Base-by-base conservation (phyloP, 2,113 vertebrate genomes). In the Spea bombifrons region DNA sequence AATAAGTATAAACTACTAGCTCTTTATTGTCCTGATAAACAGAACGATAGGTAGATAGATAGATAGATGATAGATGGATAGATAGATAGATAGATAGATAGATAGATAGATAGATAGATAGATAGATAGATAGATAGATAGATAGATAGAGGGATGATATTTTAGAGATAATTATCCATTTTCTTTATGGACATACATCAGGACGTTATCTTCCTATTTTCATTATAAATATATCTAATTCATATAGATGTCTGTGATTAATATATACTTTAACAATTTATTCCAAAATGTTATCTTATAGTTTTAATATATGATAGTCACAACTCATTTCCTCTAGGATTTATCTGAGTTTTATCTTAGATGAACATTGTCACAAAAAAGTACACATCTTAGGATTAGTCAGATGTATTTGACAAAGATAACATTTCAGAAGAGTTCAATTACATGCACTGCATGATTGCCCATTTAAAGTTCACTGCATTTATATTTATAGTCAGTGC, bases 301-400 rank as follows among this genome's bases (percentile, higher is more conserved):
- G 66, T 47, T 68, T 68, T 68, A 48, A 3, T 43, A 68, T 68
- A 47, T 49, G 67, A 13, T n/a, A 70, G 7, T n/a, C 67, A 46
- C 46, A 8, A 49, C 3, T 70, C 8, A 48, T 70, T 70, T 70
- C 67, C 48, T 17, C 13, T 17, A 7, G n/a, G 46, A 12, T 47
- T 49, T 49, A 50, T 70, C 47, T 49, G 67, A 70, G 47, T 49
- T 50, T 68, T 70, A 7, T 70, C n/a, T 70, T 50, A 49, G 45
- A 17, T 70, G 15, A 70, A 70, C 15, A 70, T 49, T 47, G 67
- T 70, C 67, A 70, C 10, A 68, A 6, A 70, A 69, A 70, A 46
- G 67, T 70, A n/a, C 67, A 50, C 17, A 8, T 16, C 7, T 12
- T 50, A 68, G 67, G 16, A 70, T 50, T 50, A 7, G 6, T 70